phyloP scores from a whole-genome alignment of 2,797 vertebrate genomes.

The Ispidina picta region DNA sequence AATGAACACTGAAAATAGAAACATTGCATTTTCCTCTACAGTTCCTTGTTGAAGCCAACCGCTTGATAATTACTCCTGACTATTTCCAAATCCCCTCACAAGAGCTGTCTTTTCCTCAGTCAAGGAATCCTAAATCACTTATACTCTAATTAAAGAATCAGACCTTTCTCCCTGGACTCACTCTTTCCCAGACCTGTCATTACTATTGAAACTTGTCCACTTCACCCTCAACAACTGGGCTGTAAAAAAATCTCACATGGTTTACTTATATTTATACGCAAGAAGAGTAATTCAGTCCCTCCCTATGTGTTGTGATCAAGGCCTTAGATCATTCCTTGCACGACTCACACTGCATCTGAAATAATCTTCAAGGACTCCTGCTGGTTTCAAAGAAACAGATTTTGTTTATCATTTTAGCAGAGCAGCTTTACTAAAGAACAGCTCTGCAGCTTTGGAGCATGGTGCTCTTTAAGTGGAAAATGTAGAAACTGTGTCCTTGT shows the following conservation, averaged over 20 bases:
- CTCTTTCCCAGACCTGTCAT: neutral
- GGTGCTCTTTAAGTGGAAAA: slow-evolving; percentile 35
- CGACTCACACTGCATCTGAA: slow-evolving; percentile 63
- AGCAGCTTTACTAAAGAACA: slow-evolving; percentile 66
- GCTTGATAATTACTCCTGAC: slow-evolving; percentile 66
- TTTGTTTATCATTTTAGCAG: slow-evolving; percentile 71
- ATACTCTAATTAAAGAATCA: slow-evolving; percentile 55
- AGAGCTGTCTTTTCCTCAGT: slow-evolving; percentile 64
- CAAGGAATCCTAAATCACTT: slow-evolving; percentile 49
- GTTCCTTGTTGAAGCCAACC: slow-evolving; percentile 63
- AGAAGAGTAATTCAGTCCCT: slow-evolving; percentile 31
- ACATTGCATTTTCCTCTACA: slow-evolving; percentile 67
- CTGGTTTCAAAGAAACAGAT: slow-evolving; percentile 70
- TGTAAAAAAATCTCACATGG: neutral
- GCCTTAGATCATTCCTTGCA: slow-evolving; percentile 57
- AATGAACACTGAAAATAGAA: slow-evolving; percentile 76
- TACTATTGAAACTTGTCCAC: neutral
- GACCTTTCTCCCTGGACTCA: slow-evolving; percentile 10
- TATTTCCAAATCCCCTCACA: slow-evolving; percentile 72
- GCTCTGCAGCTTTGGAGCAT: slow-evolving; percentile 58
- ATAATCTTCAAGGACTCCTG: slow-evolving; percentile 66
- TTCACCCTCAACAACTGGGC: neutral
- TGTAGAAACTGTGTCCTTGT: slow-evolving; percentile 62
- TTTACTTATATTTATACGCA: slow-evolving; percentile 22
- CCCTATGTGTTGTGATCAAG: slow-evolving; percentile 50